Percentiles rank a stretch among this genome's conserved stretches.
Conservation (phyloP, 2,888 invertebrate genomes). For the Dicycla oo region DNA sequence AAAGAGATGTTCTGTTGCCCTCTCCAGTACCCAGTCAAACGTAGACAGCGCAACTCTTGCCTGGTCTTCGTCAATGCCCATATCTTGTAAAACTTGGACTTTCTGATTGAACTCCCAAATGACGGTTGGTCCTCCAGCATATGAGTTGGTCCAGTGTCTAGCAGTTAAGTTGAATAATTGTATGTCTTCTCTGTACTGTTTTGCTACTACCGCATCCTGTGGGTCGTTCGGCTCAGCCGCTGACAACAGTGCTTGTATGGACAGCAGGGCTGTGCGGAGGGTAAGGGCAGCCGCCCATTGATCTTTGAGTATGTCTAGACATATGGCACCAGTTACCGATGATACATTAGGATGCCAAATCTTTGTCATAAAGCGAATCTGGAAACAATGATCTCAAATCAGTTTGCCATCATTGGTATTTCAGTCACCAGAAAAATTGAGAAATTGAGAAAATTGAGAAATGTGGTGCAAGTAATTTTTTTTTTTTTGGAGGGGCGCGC, state of each 20-base stretch:
- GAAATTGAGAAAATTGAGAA: not conserved
- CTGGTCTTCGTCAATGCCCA: constrained; percentile 98
- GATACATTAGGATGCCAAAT: constrained; percentile 99
- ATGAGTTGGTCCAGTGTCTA: constrained; percentile 98
- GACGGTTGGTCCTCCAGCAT: constrained; percentile 94
- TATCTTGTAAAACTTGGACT: constrained; percentile 96
- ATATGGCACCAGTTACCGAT: constrained; percentile 99
- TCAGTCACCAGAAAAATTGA: not conserved
- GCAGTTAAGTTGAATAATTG: constrained; percentile 97
- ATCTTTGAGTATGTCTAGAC: constrained; percentile 99
- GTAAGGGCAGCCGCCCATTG: constrained; percentile 99
- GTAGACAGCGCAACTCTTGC: constrained; percentile 97
- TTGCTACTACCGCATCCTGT: constrained; percentile 99
- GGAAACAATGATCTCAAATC: constrained; percentile 65
- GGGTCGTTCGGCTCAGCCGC: constrained; percentile 98
- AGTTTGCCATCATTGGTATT: constrained; percentile 9
- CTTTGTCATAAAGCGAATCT: constrained; percentile 99
- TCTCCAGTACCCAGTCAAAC: constrained; percentile 97
- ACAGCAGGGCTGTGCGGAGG: constrained; percentile 97
- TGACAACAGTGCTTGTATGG: constrained; percentile 98
- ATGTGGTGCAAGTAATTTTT: not conserved
- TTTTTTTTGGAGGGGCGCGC: too few relatives aligned
- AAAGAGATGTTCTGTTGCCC: constrained; percentile 94
- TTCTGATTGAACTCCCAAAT: constrained; percentile 95
- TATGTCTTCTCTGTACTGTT: constrained; percentile 97